Base-by-base conservation (phyloP, 2,113 vertebrate genomes). In the Parus major region DNA sequence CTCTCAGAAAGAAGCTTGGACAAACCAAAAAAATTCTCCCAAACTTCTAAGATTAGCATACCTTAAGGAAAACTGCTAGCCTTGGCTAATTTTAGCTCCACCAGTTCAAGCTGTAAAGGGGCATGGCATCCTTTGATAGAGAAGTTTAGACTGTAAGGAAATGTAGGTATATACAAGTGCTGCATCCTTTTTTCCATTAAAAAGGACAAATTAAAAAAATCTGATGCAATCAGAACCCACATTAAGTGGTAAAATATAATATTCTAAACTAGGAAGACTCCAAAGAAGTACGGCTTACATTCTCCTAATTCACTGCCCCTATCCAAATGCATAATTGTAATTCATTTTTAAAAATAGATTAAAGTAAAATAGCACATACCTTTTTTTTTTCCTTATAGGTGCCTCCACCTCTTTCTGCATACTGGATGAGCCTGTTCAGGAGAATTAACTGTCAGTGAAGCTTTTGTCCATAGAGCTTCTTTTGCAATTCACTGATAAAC, bases 331-430 rank as follows among this genome's bases (percentile, higher is more conserved):
- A 21, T 39, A 53, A 46, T 6, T 28, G 5, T n/a, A 39, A 60
- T 13, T 44, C 10, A 39, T 60, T 69, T 36, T 4, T 0, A 44
- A 60, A 39, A 65, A 60, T 0, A 46, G 11, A n/a, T 23, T 7
- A 39, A 15, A 68, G n/a, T 42, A 2, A 44, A 13, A 86, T 33
- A 47, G 10, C 11, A 52, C 49, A 7, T 64, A 89, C 46, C 12
- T 70, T 66, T 72, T 49, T 49, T 53, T 50, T 9, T 70, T 11
- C 22, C 56, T 52, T 47, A 12, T 11, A 55, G 56, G 4, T 50
- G 14, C 13, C 20, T 66, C 25, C 41, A 78, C 36, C 20, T 85
- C n/a, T 12, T 56, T 76, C 31, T 2, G 2, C 44, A 68, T 4
- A 19, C 10, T 28, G 22, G 15, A 65, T 41, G 25, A 81, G 44